phyloP scores from a whole-genome alignment of 2,113 vertebrate genomes.

The Albula goreensis region DNA sequence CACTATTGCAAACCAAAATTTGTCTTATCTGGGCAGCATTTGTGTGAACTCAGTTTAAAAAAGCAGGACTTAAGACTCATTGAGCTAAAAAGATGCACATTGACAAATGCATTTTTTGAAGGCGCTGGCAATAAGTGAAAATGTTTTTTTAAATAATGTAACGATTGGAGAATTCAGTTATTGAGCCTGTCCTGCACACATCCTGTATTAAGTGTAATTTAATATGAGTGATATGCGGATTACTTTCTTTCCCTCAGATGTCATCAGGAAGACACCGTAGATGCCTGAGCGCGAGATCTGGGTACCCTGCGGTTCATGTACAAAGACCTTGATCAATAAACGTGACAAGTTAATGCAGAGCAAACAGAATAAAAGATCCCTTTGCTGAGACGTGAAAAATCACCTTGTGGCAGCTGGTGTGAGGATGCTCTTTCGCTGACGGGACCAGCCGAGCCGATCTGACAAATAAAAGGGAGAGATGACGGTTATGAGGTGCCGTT shows the following conservation, averaged over 20 bases:
- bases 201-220: conserved; percentile 84
- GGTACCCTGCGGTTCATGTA: conserved; percentile 82
- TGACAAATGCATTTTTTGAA: no score
- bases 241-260: conserved; percentile 63
- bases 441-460: conserved; percentile 89
- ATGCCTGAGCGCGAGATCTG: conserved; percentile 74
- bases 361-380: conserved; percentile 93
- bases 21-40: no score
- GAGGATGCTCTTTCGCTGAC: conserved; percentile 80
- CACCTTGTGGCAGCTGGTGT: conserved; percentile 91
- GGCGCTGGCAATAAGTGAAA: no score
- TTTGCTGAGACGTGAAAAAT: conserved; percentile 95
- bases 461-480: conserved; percentile 92
- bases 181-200: conserved; percentile 19
- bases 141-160: no score
- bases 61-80: background rate
- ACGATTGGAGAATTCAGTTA: no score
- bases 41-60: no score
- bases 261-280: conserved; percentile 83
- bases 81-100: background rate
- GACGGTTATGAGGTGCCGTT: conserved; percentile 94
- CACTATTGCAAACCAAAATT: no score
- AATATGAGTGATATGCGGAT: conserved; percentile 78
- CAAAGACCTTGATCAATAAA: conserved; percentile 94
- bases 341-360: conserved; percentile 96